Evolutionary conservation across 1,140 invertebrate genomes (phyloP), one percentile per base, ranked within the genome.

Genomic region (Subanguina moxae): DNA sequence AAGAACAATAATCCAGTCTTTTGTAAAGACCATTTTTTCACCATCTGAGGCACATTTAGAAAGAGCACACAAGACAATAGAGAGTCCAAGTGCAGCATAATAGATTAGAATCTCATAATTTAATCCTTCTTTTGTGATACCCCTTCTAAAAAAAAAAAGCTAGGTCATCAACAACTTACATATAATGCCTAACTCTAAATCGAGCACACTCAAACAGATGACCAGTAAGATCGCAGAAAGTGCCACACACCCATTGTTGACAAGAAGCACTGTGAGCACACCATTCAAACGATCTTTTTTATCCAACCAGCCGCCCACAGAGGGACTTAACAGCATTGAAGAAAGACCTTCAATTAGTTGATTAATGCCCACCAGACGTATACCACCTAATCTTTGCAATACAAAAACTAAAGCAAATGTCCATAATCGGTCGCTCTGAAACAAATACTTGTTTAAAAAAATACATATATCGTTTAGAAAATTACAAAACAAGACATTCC

Each of bases 361-460:
- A 64, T 63, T 62, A 11, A 67, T 32, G 25, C n/a, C 61, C 9
- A 67, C 58, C 13, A 67, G 57, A 19, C 65, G 57, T 30, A 67
- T 30, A 13, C 58, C 28, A 13, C 65, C 65, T 13, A 67, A 28
- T 13, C 19, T n/a, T 43, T 66, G 62, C 17, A 66, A 43, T 11
- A 66, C 43, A 65, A 66, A 66, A 19, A 66, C 11, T n/a, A 66
- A 23, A 8, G 62, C 64, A 42, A 66, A 66, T 32, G 27, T 21
- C 64, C 64, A 66, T 43, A 66, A 30, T 11, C 63, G 15, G 64
- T 66, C 64, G 64, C 32, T 38, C 32, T 38, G 3, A 38, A 38
- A 38, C 32, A 5, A 11, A 38, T 38, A n/a, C n/a, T n/a, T n/a
- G 32, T 5, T 38, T 38, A 5, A 38, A 5, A 38, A 38, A 38